Base-by-base conservation (phyloP, 2,888 invertebrate genomes). In the Cataglyphis rosenhaueri region DNA sequence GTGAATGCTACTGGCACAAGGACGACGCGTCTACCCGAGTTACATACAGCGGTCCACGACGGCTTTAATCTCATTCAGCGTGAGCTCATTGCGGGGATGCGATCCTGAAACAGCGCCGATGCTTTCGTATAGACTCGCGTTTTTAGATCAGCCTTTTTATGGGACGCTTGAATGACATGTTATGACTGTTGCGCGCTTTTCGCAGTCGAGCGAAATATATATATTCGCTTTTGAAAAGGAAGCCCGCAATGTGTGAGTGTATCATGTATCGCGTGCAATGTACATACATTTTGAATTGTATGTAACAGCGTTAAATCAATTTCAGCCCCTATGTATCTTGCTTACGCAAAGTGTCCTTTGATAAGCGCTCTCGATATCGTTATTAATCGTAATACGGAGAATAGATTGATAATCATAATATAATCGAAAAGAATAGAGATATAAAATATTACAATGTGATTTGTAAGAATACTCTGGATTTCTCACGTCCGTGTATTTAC, bases 1-100 rank as follows among this genome's bases (percentile, higher is more conserved):
- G 64, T 21, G 79, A 66, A 78, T 83, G 83, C 65, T 83, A 87
- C 83, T 86, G 87, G 86, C 85, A 52, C 52, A 85, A 82, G 74
- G 85, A 83, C 84, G 83, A 79, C 81, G 73, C 87, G 88, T 88
- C 87, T 85, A 81, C 57, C 71, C 79, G 84, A 84, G 86, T 88
- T 88, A 86, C 86, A 83, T 71, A 74, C 66, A 71, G 78, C 61
- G n/a, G 48, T 44, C 44, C 85, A 38, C 68, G 48, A 75, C 55
- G 55, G 82, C 83, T 88, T 88, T 88, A 88, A 88, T 88, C 88
- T 88, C 86, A 83, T 88, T 87, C 84, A 70, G 61, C 62, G 75
- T 73, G 75, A 83, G 41, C 83, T 84, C 73, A 84, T 66, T 82
- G 78, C 84, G 66, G 84, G 86, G 76, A 86, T 82, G 74, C 29